Evolutionary conservation across 2,113 vertebrate genomes (phyloP), one percentile per base, ranked within the genome.

Genomic region (Tamias sibiricus): DNA sequence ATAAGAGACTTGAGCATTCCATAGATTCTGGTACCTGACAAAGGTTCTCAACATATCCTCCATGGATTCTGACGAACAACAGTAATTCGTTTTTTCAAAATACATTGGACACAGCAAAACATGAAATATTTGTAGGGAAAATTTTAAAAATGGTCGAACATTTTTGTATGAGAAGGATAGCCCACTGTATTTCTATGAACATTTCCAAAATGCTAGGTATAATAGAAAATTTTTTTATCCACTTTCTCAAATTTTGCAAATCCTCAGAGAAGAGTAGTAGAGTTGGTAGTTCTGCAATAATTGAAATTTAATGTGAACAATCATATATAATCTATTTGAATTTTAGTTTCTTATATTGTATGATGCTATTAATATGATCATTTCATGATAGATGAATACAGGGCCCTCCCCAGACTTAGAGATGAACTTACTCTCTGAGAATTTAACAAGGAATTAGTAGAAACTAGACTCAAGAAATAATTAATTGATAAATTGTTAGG

Each of bases 181-280:
- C 8, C 32, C 8, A 68, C 54, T 57, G 76, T 76, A 3, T 69
- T 87, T 82, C 59, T 79, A 72, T 52, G 20, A 77, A 54, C 12
- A 81, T 85, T 82, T 85, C 6, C 32, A 76, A 87, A 88, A 57
- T 95, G 2, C 26, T 93, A 7, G 35, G 49, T 62, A 28, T 54
- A 47, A 40, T 68, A 12, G 5, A 3, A 11, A 90, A 35, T 2
- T 12, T 49, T 49, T 49, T 9, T 49, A 2, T 52, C 1, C 10
- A 19, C 3, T 87, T 92, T 66, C 30, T 79, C 10, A 76, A 79
- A 59, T 82, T 91, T 59, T 52, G 83, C 44, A 82, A 86, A 72
- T 32, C 35, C 24, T 81, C 13, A 66, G 35, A 95, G 57, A 9
- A 85, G 9, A 79, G 4, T 91, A 13, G 40, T 72, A 74, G 30